phyloP scores from a whole-genome alignment of 1,140 invertebrate genomes.

The Caenorhabditis elegans region WBcel235 BX284605.5:14810001-14810500 shows the following conservation, averaged over 20 bases:
- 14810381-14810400: background rate
- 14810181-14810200: constrained; percentile 77
- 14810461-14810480: constrained; percentile 26
- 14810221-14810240: background rate
- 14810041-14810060: no score
- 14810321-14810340: constrained; percentile 25
- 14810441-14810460: constrained; percentile 22
- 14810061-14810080: no score
- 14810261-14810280: constrained; percentile 5
- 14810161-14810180: constrained; percentile 84
- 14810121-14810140: no score
- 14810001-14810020: no score
- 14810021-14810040: no score
- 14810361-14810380: constrained; percentile 8
- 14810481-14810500: background rate
- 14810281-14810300: background rate
- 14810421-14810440: constrained; percentile 6
- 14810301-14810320: background rate
- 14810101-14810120: no score
- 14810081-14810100: no score
- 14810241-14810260: constrained; percentile 24
- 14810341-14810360: constrained; percentile 17
- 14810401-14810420: background rate
- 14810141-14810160: no score
- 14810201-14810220: background rate